Evolutionary conservation across 2,888 invertebrate species (phyloP), one percentile per base, ranked within the genome.

Genomic region (Argyra leucocephala): DNA sequence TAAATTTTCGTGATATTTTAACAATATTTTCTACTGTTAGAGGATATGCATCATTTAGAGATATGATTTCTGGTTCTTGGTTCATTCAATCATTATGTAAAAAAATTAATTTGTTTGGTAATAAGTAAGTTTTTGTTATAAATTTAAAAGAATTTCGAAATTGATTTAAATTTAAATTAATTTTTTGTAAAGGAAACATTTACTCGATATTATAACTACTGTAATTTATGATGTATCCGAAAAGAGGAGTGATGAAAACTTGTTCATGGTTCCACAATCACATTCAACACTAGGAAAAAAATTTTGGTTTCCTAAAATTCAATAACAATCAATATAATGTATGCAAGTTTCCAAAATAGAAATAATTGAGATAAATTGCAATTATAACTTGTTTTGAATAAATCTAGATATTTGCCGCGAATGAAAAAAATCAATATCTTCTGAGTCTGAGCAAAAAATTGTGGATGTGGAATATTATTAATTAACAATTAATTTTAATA

Each of bases 1-100:
- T 10, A 7, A 69, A 67, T 22, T 71, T 71, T 57, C 68, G 71
- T 3, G 77, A 80, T 66, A 73, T 78, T 70, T 63, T 79, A 10
- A 72, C 73, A 48, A 76, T 76, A 22, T 74, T 76, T 72, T 78
- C 79, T 3, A 77, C 79, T 6, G 74, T 80, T 9, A 72, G 74
- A 0, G 76, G 79, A 0, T 77, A 72, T 67, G 71, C 73, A 7
- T 75, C 78, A 1, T 64, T 78, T 61, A 74, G 79, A 3, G 74
- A 79, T 66, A 76, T 71, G 5, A 63, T 67, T 23, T 63, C 66
- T 0, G 80, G 79, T 18, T 74, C 76, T 57, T 80, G 79, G 79
- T 80, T 78, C 66, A 78, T 80, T 58, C 77, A 79, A 66, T 73
- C 75, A 1, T 66, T 80, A 1, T 78, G 76, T 68, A 69, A 74